phyloP scores from a whole-genome alignment of 2,113 vertebrate genomes.

The Eublepharis macularius region DNA sequence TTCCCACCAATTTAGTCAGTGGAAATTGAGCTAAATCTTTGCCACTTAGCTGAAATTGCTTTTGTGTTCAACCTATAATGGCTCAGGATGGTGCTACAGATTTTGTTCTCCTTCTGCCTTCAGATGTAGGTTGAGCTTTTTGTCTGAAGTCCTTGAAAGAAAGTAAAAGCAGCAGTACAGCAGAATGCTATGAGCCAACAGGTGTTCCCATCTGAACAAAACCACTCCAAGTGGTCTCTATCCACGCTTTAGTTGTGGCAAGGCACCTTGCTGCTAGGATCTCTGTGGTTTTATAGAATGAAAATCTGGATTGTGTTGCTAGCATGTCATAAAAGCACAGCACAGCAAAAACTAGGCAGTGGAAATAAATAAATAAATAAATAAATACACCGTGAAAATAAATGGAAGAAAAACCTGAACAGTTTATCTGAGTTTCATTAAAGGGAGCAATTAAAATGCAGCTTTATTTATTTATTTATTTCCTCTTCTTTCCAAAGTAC shows the following conservation, averaged over 20 bases:
- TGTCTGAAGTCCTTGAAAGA: neutral
- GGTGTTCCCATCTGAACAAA: conserved; percentile 5
- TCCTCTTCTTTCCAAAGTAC: neutral
- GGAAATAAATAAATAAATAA: conserved; percentile 11
- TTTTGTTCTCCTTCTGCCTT: conserved; percentile 15
- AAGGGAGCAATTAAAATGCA: no score
- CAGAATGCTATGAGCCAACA: conserved; percentile 5
- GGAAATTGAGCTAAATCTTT: conserved; percentile 11
- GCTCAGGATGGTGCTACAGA: conserved; percentile 9
- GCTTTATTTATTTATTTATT: neutral
- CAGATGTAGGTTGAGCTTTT: conserved; percentile 13
- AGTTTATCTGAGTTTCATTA: no score
- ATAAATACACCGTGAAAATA: no score
- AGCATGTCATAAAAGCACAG: neutral
- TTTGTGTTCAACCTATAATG: neutral
- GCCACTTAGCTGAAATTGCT: conserved; percentile 23
- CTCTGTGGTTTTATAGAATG: conserved; percentile 3
- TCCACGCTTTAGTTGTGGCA: neutral
- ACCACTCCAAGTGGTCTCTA: neutral
- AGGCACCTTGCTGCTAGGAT: neutral
- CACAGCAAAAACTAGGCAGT: neutral
- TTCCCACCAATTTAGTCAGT: neutral
- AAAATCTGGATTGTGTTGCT: neutral
- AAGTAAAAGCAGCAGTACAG: conserved; percentile 3
- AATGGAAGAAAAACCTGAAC: no score